Conservation (phyloP, 2,113 vertebrate species). For the Hippocampus zosterae region DNA sequence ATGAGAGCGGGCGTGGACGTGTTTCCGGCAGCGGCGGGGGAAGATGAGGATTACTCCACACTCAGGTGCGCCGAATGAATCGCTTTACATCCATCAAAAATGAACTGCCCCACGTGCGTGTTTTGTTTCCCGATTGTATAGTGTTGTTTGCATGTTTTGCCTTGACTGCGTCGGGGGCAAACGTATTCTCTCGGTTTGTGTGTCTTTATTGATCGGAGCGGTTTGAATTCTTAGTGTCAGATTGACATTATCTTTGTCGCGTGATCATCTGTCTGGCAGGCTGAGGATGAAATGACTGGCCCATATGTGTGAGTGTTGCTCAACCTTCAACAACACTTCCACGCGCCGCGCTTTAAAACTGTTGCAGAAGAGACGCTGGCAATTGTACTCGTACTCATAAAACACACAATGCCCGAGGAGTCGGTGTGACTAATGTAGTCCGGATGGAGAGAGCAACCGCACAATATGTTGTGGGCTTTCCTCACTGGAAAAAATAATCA, state of each 20-base stretch:
- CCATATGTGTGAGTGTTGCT: conserved; percentile 12
- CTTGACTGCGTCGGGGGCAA: neutral
- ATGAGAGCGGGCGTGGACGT: conserved; percentile 32
- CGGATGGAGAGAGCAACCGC: conserved; percentile 49
- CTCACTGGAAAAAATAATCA: conserved; percentile 43
- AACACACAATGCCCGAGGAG: conserved; percentile 41
- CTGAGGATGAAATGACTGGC: neutral
- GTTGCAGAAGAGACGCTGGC: conserved; percentile 43
- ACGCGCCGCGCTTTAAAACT: conserved; percentile 45
- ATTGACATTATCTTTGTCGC: neutral
- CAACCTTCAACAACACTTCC: conserved; percentile 16
- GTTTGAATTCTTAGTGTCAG: neutral
- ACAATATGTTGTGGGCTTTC: conserved; percentile 56
- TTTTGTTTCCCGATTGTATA: neutral
- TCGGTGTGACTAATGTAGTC: conserved; percentile 59
- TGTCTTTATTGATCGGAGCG: neutral
- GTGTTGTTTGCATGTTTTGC: neutral
- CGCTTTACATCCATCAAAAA: neutral
- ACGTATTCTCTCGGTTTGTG: neutral
- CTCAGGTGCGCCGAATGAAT: neutral
- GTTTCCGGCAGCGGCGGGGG: neutral
- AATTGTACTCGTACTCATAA: conserved; percentile 58
- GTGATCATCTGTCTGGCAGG: neutral
- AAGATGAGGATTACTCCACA: neutral
- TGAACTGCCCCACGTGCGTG: no score